Base-by-base conservation (phyloP, 2,888 invertebrate species). In the Sussaba pulchella region DNA sequence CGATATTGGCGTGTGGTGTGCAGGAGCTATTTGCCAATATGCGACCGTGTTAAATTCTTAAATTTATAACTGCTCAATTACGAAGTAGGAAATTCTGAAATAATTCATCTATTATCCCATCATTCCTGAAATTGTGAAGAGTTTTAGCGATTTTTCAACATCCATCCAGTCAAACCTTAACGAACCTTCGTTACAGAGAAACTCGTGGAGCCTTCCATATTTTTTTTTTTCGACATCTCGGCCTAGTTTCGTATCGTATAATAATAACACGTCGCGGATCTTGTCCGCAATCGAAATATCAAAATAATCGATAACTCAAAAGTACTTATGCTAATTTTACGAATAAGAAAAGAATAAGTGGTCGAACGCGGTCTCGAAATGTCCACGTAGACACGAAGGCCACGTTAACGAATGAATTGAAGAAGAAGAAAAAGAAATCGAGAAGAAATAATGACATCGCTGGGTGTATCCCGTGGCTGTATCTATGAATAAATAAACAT, bases 321-420 rank as follows among this genome's bases (percentile, higher is more conserved):
- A 24, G 63, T 57, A 39, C 54, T 79, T 79, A 79, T 79, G 79
- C 64, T 79, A 79, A 79, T 79, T 66, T 70, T 14, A 31, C 43
- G 54, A 76, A 63, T 10, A 31, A 79, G 70, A 5, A 5, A 31
- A 31, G 31, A 31, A n/a, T n/a, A n/a, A n/a, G n/a, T 6, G 31
- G 4, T 31, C 31, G 31, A 31, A n/a, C 4, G 31, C 6, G 6
- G 31, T 31, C 31, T 31, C 31, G 31, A 31, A 2, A 31, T 31
- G 31, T 41, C 24, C 26, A 26, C 12, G 36, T 57, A 45, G 21
- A 50, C 36, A 64, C 64, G 54, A 79, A 79, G 64, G 74, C 70
- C 70, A 74, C 69, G 64, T 31, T 2, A 14, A 17, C 41, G 66
- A 39, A 67, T 17, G 72, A 5, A 6, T 31, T 31, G 6, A 5